Conservation (phyloP, 1,140 invertebrate genomes). For the Paraescarpia echinospica region DNA sequence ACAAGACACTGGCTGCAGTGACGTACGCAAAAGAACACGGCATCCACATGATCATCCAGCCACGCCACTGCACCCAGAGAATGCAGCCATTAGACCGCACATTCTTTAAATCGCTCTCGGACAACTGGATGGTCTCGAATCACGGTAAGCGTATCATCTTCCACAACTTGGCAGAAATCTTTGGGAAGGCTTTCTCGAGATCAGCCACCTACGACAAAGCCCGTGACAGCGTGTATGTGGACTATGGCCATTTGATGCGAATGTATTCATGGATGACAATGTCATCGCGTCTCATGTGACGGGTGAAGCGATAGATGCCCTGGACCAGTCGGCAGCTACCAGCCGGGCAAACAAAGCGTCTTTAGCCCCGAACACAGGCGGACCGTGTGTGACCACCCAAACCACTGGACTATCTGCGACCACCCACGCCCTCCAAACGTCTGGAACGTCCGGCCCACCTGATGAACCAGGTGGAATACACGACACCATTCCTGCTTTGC, state of each 20-base stretch:
- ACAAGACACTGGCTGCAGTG: no score
- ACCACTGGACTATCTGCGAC: background rate
- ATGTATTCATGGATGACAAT: background rate
- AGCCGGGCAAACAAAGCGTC: background rate
- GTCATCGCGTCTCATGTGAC: background rate
- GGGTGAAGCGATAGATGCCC: background rate
- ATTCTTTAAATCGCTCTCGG: background rate
- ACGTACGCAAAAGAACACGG: no score
- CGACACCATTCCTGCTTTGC: background rate
- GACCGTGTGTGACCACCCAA: background rate
- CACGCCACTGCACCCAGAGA: no score
- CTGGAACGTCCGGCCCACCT: background rate
- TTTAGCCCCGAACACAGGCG: background rate
- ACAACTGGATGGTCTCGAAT: background rate
- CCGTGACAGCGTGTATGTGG: background rate
- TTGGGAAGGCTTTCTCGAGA: background rate
- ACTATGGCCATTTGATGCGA: background rate
- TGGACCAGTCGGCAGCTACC: background rate
- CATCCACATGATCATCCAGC: no score
- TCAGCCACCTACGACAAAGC: background rate
- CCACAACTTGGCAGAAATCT: no score
- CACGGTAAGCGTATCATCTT: no score
- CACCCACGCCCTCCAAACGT: no score
- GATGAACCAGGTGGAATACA: conserved; percentile 5
- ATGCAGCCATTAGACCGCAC: no score